phyloP scores from a whole-genome alignment of 2,113 vertebrate genomes.

The Oncorhynchus clarkii region DNA sequence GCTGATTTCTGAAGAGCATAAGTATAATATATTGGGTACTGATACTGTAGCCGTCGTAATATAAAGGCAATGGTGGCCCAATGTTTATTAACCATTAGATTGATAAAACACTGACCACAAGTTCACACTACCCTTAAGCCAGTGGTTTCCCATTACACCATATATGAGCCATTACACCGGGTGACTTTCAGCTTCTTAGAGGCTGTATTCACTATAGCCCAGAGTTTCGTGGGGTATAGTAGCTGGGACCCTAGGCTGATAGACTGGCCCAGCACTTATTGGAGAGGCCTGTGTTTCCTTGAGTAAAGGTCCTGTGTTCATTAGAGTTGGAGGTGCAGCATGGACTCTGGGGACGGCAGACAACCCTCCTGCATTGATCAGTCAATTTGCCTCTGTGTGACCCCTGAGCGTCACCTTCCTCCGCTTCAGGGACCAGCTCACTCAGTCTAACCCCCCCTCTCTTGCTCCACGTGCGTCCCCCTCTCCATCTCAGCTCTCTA shows the following conservation, averaged over 20 bases:
- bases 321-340: constrained; percentile 22
- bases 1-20: too few relatives aligned
- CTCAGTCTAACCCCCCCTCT: constrained; percentile 2
- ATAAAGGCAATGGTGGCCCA: not conserved
- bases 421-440: constrained; percentile 2
- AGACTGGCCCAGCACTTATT: not conserved
- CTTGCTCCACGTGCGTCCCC: not conserved
- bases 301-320: constrained; percentile 21
- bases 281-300: not conserved
- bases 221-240: not conserved
- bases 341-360: constrained; percentile 10
- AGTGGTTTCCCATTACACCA: not conserved
- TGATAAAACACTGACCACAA: not conserved
- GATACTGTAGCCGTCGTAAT: not conserved
- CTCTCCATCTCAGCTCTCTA: not conserved
- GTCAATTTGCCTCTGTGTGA: constrained; percentile 42
- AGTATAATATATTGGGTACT: too few relatives aligned
- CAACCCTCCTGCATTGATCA: constrained; percentile 34
- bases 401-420: constrained; percentile 14
- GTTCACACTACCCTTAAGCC: not conserved
- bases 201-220: not conserved
- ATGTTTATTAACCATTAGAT: not conserved
- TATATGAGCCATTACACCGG: not conserved
- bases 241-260: not conserved
- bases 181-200: not conserved